phyloP scores from a whole-genome alignment of 2,113 vertebrate species.

The Silurus meridionalis region DNA sequence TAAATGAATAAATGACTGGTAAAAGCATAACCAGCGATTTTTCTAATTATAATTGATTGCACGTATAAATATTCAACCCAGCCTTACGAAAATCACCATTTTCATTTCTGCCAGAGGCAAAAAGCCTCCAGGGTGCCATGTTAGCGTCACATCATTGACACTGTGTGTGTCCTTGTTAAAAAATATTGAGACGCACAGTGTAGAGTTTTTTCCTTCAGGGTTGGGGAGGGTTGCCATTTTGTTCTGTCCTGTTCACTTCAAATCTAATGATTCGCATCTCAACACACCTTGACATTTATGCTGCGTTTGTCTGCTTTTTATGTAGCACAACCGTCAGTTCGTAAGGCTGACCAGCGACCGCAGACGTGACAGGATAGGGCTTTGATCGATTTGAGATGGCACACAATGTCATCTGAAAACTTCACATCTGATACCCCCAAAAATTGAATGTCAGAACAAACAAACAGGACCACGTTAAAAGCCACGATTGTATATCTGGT shows the following conservation, averaged over 20 bases:
- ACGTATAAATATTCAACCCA: not conserved
- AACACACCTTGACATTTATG: not conserved
- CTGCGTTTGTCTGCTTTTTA: not conserved
- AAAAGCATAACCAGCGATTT: not conserved
- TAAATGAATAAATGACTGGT: too few species aligned
- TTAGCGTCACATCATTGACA: not conserved
- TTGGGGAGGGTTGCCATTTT: not conserved
- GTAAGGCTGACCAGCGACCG: not conserved
- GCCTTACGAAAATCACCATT: not conserved
- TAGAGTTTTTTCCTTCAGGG: not conserved
- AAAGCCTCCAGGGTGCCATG: slow-evolving; percentile 10
- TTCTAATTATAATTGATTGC: not conserved
- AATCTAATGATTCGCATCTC: not conserved
- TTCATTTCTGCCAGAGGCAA: not conserved
- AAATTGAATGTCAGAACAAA: not conserved
- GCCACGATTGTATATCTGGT: not conserved
- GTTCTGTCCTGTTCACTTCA: not conserved
- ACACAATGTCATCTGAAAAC: not conserved
- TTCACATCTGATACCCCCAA: not conserved
- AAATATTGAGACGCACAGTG: not conserved
- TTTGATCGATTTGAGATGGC: not conserved
- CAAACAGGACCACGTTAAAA: not conserved
- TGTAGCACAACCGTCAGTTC: not conserved
- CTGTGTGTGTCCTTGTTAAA: not conserved
- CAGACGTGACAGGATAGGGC: not conserved